These are phyloP conservation scores for Actinemys pallida DNA, from an alignment of 2,113 vertebrate genomes.

Conservation along the genomic window DNA sequence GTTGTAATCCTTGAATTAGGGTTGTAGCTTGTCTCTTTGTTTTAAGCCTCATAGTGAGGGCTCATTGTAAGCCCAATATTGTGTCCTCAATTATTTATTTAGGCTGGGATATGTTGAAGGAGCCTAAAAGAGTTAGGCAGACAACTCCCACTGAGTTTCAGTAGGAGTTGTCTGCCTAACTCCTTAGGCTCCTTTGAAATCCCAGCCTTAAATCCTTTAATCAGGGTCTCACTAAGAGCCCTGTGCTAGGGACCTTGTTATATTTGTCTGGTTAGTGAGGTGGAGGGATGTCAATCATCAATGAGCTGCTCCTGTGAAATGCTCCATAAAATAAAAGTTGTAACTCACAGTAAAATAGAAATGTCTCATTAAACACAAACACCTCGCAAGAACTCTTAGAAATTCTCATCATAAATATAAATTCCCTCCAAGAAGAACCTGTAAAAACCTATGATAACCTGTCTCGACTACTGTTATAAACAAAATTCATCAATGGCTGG, in stretches of 20 bases:
- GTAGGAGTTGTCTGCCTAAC: background rate
- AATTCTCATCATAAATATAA: background rate
- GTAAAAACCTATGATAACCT: background rate
- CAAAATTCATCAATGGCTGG: background rate
- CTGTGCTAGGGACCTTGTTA: background rate
- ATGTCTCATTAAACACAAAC: background rate
- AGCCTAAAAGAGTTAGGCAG: background rate
- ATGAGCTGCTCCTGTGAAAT: background rate
- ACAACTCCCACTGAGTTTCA: background rate
- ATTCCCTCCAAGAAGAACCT: background rate
- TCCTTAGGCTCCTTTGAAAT: slow-evolving; percentile 17
- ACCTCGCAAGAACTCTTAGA: background rate
- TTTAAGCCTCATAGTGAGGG: background rate
- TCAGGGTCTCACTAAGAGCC: background rate
- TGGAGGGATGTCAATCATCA: background rate
- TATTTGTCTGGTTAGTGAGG: background rate
- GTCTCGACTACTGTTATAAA: background rate
- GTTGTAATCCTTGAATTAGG: background rate
- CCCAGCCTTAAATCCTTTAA: background rate
- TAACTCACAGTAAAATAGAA: background rate
- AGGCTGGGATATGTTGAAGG: slow-evolving; percentile 10
- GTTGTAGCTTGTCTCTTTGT: background rate
- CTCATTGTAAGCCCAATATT: background rate
- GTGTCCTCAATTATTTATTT: background rate
- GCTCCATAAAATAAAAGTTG: background rate